These are phyloP conservation scores for Crotalus viridis DNA, from an alignment of 2,113 vertebrate species.

Conservation along the genomic window DNA sequence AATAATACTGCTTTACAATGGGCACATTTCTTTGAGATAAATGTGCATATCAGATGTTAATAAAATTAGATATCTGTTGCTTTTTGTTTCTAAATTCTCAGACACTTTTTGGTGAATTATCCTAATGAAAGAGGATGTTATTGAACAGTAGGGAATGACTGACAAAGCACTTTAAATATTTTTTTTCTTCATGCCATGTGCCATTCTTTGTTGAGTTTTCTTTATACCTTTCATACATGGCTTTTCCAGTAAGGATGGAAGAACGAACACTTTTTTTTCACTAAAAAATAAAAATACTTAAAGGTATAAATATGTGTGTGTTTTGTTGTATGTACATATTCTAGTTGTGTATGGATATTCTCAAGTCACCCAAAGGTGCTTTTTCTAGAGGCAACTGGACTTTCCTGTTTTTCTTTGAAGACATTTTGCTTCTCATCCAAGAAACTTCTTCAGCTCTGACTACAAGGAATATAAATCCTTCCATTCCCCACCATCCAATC, in stretches of 20 bases:
- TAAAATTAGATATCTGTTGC: not conserved
- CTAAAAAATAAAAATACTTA: not conserved
- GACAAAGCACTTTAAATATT: not conserved
- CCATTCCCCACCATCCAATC: not conserved
- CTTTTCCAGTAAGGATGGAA: not conserved
- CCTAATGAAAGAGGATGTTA: not conserved
- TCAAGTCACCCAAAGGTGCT: not conserved
- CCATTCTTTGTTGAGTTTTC: not conserved
- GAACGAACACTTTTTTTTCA: not conserved
- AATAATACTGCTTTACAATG: not conserved
- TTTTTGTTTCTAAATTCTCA: not conserved
- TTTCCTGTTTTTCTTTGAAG: not conserved
- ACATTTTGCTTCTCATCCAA: not conserved
- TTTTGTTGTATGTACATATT: not conserved
- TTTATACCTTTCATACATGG: not conserved
- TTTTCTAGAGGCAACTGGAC: too few relatives aligned
- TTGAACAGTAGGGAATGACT: not conserved
- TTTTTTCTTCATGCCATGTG: not conserved
- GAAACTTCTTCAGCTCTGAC: not conserved
- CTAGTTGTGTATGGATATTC: not conserved
- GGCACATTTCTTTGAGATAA: not conserved
- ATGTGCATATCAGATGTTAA: not conserved
- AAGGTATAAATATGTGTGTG: not conserved
- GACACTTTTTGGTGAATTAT: not conserved
- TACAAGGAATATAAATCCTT: not conserved